Conservation (phyloP, 1,140 invertebrate genomes). For the Telenomus remus region DNA sequence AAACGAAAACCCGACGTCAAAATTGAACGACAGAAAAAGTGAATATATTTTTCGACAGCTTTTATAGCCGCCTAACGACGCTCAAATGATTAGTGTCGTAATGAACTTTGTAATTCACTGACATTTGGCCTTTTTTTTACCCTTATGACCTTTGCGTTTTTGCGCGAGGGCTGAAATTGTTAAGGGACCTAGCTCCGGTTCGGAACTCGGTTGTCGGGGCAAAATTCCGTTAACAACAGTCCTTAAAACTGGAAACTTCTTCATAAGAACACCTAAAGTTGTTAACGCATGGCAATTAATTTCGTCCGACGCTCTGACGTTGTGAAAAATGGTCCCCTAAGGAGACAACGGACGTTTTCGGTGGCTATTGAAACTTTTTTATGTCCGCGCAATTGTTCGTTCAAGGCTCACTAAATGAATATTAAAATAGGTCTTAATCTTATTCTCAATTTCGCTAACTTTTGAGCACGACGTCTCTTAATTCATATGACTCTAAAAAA, state of each 20-base stretch:
- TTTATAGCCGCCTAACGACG: too few relatives aligned
- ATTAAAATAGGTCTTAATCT: background rate
- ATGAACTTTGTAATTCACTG: too few relatives aligned
- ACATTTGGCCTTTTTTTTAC: background rate
- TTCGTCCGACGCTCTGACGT: background rate
- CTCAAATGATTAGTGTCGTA: too few relatives aligned
- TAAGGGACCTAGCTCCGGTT: background rate
- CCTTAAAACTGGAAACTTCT: background rate
- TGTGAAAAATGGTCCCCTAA: background rate
- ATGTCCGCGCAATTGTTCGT: background rate
- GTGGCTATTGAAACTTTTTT: background rate
- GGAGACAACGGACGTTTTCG: background rate
- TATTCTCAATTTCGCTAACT: too few relatives aligned
- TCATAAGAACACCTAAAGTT: background rate
- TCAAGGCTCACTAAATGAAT: background rate
- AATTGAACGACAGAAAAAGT: background rate
- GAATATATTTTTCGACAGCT: too few relatives aligned
- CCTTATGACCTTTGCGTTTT: background rate
- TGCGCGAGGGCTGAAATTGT: background rate
- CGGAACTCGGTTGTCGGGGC: background rate
- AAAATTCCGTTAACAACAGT: background rate
- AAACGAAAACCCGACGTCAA: background rate
- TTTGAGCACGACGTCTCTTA: too few relatives aligned
- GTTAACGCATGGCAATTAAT: conserved; percentile 3
- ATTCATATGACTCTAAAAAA: too few relatives aligned